A percentile compares a stretch with the other conserved stretches of the same genome.
Evolutionary conservation across 2,113 vertebrate genomes (phyloP).

Genomic region (Phylloscopus whistleri): DNA sequence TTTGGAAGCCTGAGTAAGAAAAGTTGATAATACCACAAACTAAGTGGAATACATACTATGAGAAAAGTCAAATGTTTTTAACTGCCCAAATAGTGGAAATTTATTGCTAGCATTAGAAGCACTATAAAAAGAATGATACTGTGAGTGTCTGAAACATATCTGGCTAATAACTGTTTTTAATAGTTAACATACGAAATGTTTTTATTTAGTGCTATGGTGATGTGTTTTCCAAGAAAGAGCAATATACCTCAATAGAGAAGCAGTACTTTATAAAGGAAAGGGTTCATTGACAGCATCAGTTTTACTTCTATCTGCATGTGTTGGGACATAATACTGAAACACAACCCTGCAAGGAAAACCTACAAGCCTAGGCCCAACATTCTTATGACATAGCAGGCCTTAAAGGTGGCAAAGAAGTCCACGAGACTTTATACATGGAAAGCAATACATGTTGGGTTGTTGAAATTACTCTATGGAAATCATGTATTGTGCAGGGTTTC

Average conservation of each 20-base stretch:
- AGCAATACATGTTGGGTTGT: background rate
- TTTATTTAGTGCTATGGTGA: background rate
- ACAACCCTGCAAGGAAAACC: background rate
- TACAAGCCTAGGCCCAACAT: no score
- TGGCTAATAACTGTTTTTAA: background rate
- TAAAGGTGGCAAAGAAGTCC: background rate
- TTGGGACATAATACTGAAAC: background rate
- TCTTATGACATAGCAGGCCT: background rate
- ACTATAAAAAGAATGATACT: background rate
- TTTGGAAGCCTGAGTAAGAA: background rate
- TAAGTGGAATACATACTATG: background rate
- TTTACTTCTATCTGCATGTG: background rate
- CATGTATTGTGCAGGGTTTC: background rate
- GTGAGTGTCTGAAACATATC: background rate
- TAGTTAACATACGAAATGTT: background rate
- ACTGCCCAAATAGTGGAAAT: background rate
- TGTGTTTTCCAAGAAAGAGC: background rate
- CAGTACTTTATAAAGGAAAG: background rate
- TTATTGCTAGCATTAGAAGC: background rate
- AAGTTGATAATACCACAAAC: background rate
- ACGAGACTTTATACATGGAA: background rate
- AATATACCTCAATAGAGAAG: background rate
- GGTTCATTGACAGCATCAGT: background rate
- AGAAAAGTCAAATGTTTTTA: background rate
- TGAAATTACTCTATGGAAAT: background rate